Conservation (phyloP, 2,797 vertebrate species). For the Chromobotia macracanthus region DNA sequence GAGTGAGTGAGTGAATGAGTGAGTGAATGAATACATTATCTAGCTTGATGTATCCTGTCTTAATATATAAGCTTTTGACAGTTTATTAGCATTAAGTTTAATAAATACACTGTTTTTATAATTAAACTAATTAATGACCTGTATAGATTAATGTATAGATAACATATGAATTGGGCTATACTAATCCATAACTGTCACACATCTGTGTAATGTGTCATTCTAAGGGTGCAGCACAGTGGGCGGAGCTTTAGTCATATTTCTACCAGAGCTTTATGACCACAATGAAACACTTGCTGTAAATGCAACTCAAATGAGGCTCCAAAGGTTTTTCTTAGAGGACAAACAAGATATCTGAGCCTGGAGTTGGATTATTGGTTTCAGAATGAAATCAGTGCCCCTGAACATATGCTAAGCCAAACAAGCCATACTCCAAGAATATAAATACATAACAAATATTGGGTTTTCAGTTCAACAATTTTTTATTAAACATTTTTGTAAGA, state of each 20-base stretch:
- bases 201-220: conserved; percentile 4
- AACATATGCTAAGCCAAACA: no score
- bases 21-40: background rate
- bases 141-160: background rate
- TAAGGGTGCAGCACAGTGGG: background rate
- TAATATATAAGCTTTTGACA: background rate
- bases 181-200: background rate
- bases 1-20: background rate
- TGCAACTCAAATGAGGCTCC: conserved; percentile 25
- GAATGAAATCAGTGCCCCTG: background rate
- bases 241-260: conserved; percentile 24
- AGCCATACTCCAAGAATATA: no score
- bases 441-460: no score
- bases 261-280: conserved; percentile 30
- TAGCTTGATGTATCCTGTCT: background rate
- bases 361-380: background rate
- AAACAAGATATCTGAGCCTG: conserved; percentile 35
- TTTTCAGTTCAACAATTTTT: no score
- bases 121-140: background rate
- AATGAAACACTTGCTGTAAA: conserved; percentile 46
- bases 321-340: conserved; percentile 32
- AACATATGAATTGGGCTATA: background rate
- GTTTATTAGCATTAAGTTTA: background rate
- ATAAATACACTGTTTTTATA: background rate
- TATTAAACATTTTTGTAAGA: no score